phyloP scores from a whole-genome alignment of 2,888 invertebrate species.

The Pseudococcus jackbeardsleyi region DNA sequence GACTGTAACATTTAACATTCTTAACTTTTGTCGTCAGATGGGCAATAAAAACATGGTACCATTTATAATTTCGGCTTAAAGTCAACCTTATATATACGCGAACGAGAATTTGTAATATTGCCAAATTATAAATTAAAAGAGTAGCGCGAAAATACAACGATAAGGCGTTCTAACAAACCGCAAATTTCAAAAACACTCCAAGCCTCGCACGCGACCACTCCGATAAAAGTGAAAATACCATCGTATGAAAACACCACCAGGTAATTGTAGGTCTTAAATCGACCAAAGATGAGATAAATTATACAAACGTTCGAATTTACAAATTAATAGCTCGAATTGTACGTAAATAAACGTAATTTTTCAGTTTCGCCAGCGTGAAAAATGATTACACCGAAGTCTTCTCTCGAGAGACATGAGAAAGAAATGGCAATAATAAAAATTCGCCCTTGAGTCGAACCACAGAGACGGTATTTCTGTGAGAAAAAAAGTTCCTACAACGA shows the following conservation, averaged over 20 bases:
- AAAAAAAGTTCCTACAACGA: neutral
- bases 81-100: slow-evolving; percentile 21
- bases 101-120: slow-evolving; percentile 26
- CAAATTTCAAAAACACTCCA: neutral
- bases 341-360: neutral
- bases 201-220: neutral
- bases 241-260: neutral
- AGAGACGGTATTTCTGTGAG: neutral
- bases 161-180: neutral
- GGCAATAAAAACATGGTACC: slow-evolving; percentile 30
- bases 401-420: neutral
- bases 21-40: slow-evolving; percentile 45
- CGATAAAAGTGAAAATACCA: neutral
- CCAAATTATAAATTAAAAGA: slow-evolving; percentile 40
- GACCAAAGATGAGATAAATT: neutral
- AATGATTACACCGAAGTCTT: neutral
- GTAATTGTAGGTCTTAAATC: neutral
- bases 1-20: slow-evolving; percentile 27
- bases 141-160: neutral
- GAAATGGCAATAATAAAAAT: slow-evolving; percentile 25
- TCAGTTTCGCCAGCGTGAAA: neutral
- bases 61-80: slow-evolving; percentile 42
- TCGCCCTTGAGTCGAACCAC: slow-evolving; percentile 5
- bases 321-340: neutral
- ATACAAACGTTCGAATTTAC: neutral